Evolutionary conservation across 2,797 vertebrate species (phyloP), one percentile per base, ranked within the genome.

Genomic region (Neosalanx taihuensis): DNA sequence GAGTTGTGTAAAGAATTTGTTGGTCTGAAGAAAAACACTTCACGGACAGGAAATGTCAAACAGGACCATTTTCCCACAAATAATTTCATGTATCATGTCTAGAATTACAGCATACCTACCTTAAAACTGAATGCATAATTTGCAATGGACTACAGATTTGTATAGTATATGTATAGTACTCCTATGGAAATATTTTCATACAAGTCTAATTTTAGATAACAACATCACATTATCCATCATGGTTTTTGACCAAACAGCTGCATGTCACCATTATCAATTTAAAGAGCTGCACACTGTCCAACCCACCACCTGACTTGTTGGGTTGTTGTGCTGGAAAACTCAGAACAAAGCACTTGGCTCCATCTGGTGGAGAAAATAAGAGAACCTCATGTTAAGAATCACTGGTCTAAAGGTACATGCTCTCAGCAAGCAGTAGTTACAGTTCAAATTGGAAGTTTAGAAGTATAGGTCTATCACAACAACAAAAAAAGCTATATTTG

Each of bases 381-480:
- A 53, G 15, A 17, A 17, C 3, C 7, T 26, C 23, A 26, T 1
- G 23, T 26, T 26, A 26, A 26, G 23, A 26, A 26, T 1, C 23
- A 26, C 23, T 37, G 41, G 41, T 46, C 41, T 46, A 13, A 56
- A 6, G 18, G 18, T 17, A 56, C 2, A 10, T 18, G 51, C 13
- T 13, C 0, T 17, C 3, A 5, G 49, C 1, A 56, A 7, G 17
- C 15, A 56, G 51, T 17, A 17, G 51, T 56, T n/a, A 56, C 15
- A n/a, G 51, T 56, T n/a, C 17, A n/a, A 17, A 56, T 13, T 3
- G 15, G 18, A 26, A 26, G 51, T n/a, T 56, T 6, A 67, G 51
- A 67, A 67, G n/a, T 49, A 67, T 17, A 51, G 65, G 46, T 67
- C 65, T 67, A 49, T 53, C 29, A 67, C 65, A 35, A 35, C 35